Conservation (phyloP, 2,797 vertebrate species). For the Psittacula echo region DNA sequence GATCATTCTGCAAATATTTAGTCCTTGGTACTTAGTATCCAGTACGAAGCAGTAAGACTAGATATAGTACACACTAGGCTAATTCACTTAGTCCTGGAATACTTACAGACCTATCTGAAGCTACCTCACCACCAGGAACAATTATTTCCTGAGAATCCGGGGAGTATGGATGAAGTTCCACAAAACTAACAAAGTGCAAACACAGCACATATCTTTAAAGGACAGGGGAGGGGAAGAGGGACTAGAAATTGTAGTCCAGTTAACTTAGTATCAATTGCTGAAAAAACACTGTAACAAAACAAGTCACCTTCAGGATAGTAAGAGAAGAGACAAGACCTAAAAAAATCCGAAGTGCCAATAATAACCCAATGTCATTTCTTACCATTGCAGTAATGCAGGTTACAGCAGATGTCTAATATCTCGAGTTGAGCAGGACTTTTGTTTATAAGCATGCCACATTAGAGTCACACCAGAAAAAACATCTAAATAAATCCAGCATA, state of each 20-base stretch:
- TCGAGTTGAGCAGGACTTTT: background rate
- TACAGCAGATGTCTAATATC: background rate
- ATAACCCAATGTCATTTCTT: background rate
- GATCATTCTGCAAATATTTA: background rate
- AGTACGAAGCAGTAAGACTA: background rate
- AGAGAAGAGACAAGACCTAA: background rate
- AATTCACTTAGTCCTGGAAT: background rate
- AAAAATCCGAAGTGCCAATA: background rate
- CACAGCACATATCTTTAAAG: background rate
- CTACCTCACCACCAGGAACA: background rate
- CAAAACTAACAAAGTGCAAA: background rate
- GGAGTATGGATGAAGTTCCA: background rate
- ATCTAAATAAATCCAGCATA: background rate
- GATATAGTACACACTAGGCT: background rate
- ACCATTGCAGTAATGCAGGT: background rate
- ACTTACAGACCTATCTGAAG: background rate
- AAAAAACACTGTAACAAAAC: background rate
- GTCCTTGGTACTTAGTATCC: too few species aligned
- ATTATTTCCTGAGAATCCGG: background rate
- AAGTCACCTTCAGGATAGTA: background rate
- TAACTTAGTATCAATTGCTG: too few species aligned
- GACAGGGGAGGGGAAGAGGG: background rate
- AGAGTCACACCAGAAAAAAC: background rate
- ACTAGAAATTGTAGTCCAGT: background rate
- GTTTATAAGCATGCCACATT: background rate